Conservation (phyloP, 1,140 invertebrate species). For the silkworm (Bombyx mori) region DNA sequence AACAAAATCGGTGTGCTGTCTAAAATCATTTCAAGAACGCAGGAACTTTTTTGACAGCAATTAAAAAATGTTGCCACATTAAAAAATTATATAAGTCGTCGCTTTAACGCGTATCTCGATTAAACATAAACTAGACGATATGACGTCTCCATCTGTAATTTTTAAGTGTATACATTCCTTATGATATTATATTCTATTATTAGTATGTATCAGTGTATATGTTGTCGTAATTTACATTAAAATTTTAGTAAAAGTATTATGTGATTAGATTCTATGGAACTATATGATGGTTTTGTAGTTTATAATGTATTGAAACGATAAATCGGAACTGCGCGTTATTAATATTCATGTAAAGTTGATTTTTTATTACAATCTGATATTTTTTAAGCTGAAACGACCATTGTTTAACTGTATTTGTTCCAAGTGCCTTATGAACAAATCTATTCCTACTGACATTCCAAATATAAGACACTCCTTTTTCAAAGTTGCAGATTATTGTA, state of each 20-base stretch:
- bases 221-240: conserved; percentile 22
- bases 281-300: conserved; percentile 51
- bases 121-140: too few species aligned
- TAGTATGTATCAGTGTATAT: conserved; percentile 39
- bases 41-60: too few species aligned
- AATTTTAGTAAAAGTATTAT: conserved; percentile 19
- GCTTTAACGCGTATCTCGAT: too few species aligned
- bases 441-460: conserved; percentile 57
- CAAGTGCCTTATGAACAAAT: conserved; percentile 69
- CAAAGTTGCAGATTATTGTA: too few species aligned
- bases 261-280: conserved; percentile 51
- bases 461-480: neutral
- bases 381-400: conserved; percentile 15
- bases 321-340: conserved; percentile 4
- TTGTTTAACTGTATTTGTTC: conserved; percentile 59
- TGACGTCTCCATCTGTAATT: too few species aligned
- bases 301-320: conserved; percentile 16
- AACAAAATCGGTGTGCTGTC: too few species aligned
- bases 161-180: conserved; percentile 10
- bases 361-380: conserved; percentile 21
- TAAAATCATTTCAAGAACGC: too few species aligned
- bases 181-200: conserved; percentile 15
- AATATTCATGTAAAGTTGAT: conserved; percentile 1
- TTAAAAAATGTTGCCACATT: too few species aligned
- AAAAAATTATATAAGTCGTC: too few species aligned